Conservation (phyloP, 2,113 vertebrate species). For the Microcebus jonahi region DNA sequence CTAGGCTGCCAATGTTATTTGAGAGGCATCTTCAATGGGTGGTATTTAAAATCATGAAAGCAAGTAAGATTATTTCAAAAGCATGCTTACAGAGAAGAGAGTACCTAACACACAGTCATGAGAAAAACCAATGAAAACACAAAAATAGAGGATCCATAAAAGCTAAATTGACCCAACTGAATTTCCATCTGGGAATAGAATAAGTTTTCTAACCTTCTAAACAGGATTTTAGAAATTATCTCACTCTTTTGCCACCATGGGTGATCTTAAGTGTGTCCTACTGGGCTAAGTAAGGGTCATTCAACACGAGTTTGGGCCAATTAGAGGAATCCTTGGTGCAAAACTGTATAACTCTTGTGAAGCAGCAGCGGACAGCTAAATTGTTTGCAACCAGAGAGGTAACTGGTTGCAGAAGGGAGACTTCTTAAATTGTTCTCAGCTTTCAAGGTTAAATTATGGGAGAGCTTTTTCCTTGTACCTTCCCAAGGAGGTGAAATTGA, state of each 20-base stretch:
- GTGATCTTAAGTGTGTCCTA: neutral
- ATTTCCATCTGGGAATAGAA: neutral
- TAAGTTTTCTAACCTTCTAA: neutral
- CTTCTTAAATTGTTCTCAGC: neutral
- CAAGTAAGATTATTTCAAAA: neutral
- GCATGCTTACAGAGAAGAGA: neutral
- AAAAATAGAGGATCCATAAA: neutral
- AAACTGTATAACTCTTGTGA: neutral
- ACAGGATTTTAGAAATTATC: neutral
- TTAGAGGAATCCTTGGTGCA: neutral
- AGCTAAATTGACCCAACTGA: neutral
- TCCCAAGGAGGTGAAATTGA: conserved; percentile 46
- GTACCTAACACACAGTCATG: neutral
- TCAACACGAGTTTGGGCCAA: neutral
- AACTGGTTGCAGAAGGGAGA: neutral
- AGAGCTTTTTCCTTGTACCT: conserved; percentile 21
- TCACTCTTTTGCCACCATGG: neutral
- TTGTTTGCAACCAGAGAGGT: neutral
- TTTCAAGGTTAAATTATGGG: conserved; percentile 47
- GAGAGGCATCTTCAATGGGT: neutral
- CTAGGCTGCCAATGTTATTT: neutral
- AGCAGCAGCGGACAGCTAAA: neutral
- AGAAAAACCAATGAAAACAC: neutral
- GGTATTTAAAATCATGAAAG: neutral
- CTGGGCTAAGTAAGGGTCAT: neutral